Evolutionary conservation across 1,140 invertebrate species (phyloP).

Genomic region (Lordiphosa collinella): DNA sequence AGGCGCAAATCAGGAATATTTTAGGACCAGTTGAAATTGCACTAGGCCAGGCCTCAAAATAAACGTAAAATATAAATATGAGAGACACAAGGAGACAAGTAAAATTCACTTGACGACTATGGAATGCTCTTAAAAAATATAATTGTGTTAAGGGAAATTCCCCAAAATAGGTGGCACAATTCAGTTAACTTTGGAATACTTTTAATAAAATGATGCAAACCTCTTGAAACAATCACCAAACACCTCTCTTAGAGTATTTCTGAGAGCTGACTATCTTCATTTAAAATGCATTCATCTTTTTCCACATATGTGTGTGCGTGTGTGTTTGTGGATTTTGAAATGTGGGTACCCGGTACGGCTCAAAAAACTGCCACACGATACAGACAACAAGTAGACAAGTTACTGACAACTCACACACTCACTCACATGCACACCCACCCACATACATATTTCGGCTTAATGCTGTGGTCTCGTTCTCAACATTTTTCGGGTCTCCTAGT

Average conservation of each 20-base stretch:
- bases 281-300: slow-evolving; percentile 70
- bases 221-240: neutral
- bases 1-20: slow-evolving; percentile 48
- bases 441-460: slow-evolving; percentile 45
- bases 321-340: slow-evolving; percentile 26
- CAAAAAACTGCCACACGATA: slow-evolving; percentile 49
- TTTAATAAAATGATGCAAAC: too few relatives aligned
- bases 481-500: slow-evolving; percentile 34
- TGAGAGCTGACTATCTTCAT: slow-evolving; percentile 35
- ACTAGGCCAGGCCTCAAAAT: slow-evolving; percentile 3
- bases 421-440: slow-evolving; percentile 6
- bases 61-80: slow-evolving; percentile 7
- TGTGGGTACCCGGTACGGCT: slow-evolving; percentile 13
- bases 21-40: neutral
- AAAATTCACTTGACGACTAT: too few relatives aligned
- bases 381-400: slow-evolving; percentile 70
- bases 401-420: slow-evolving; percentile 47
- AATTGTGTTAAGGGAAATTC: too few relatives aligned
- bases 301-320: slow-evolving; percentile 20
- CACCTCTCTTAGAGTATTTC: slow-evolving; percentile 2
- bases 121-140: neutral
- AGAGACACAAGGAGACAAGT: neutral
- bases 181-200: too few relatives aligned
- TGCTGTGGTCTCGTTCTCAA: slow-evolving; percentile 48
- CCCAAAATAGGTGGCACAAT: too few relatives aligned